Conservation (phyloP, 2,888 invertebrate genomes). For the Lepidocyrtinus sp. region DNA sequence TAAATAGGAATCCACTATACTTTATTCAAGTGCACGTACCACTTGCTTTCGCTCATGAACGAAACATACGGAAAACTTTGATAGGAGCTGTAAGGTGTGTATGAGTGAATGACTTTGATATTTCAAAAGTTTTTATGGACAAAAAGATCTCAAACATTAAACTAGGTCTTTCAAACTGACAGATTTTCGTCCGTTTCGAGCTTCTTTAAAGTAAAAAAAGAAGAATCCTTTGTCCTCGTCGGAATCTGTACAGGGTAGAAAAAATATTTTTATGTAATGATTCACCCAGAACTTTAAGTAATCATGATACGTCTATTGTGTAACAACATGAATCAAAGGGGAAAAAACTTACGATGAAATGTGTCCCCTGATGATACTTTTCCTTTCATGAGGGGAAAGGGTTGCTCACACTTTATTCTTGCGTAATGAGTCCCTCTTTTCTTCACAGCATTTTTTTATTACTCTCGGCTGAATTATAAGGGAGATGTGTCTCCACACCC, state of each 20-base stretch:
- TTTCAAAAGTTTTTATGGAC: slow-evolving; percentile 24
- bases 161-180: background rate
- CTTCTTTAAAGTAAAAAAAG: background rate
- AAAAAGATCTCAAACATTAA: slow-evolving; percentile 1
- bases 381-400: slow-evolving; percentile 30
- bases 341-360: slow-evolving; percentile 33
- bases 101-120: slow-evolving; percentile 16
- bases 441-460: too few relatives aligned
- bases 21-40: slow-evolving; percentile 55
- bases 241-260: background rate
- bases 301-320: background rate
- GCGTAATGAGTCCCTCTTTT: slow-evolving; percentile 43
- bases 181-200: slow-evolving; percentile 1
- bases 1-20: slow-evolving; percentile 31
- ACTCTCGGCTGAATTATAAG: slow-evolving; percentile 22
- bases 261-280: background rate
- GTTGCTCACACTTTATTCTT: slow-evolving; percentile 53
- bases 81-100: slow-evolving; percentile 9
- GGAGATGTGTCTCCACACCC: slow-evolving; percentile 54
- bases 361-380: slow-evolving; percentile 27
- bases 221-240: slow-evolving; percentile 21
- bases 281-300: background rate
- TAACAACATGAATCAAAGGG: slow-evolving; percentile 38
- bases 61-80: background rate
- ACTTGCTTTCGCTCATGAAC: background rate